Base-by-base conservation (phyloP, 2,797 vertebrate species). In the Knipowitschia caucasica region DNA sequence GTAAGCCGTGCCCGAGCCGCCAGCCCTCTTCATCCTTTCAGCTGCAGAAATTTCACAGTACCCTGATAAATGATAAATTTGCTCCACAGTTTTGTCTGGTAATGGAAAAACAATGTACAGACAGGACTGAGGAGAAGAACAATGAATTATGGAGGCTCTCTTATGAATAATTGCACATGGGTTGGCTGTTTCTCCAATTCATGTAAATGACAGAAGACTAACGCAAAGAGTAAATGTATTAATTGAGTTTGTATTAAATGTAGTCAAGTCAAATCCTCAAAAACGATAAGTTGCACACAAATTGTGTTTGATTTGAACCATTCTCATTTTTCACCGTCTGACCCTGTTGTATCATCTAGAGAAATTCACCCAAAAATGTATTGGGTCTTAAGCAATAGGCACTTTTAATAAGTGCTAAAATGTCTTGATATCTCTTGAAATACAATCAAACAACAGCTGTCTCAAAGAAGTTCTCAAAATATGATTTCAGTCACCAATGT, bases 21-120 rank as follows among this genome's bases (percentile, higher is more conserved):
- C 58, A 78, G 53, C 63, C 80, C 90, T 85, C 90, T 89, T 83
- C 82, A 84, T 76, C 88, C 86, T 89, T 90, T 91, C 88, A 92
- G 83, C 50, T 50, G 53, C 62, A 60, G 66, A 73, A 75, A 82
- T 82, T 83, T 83, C 81, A 84, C 83, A 89, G 86, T 61, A 73
- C 78, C 53, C 67, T 62, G 68, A 81, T 75, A 76, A 83, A 77
- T 87, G 82, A 89, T 89, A 85, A 86, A 83, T 83, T 78, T 78
- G 75, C 76, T 75, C 67, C 21, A 23, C 43, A 56, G 60, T 62
- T 85, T 82, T 75, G 55, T 86, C 74, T 78, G 70, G 54, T 10
- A 12, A 46, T 40, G 40, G 33, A 35, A 24, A 59, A 53, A 57
- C 49, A 63, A 33, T 40, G 36, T 44, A 62, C 35, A 33, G 43